Conservation (phyloP, 1,140 invertebrate species). For the Neodiprion virginianus region DNA sequence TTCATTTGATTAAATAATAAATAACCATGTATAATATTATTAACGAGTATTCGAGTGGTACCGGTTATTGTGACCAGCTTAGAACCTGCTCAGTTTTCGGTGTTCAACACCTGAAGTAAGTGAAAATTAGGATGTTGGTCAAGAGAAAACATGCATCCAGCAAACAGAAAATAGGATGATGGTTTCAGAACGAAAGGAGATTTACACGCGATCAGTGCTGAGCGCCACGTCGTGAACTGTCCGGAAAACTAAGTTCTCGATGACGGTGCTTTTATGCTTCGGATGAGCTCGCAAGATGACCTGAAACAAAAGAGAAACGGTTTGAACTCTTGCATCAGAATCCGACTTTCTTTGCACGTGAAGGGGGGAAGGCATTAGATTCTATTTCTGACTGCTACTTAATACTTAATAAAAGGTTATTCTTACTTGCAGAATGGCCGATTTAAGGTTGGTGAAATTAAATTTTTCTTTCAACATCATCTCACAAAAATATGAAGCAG, state of each 20-base stretch:
- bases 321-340: neutral
- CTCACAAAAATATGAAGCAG: too few relatives aligned
- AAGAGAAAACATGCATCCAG: neutral
- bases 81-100: neutral
- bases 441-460: too few relatives aligned
- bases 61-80: neutral
- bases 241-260: too few relatives aligned
- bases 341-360: neutral
- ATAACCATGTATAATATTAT: neutral
- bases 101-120: neutral
- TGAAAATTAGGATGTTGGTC: neutral
- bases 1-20: slow-evolving; percentile 2
- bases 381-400: too few relatives aligned
- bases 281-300: neutral
- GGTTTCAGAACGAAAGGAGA: neutral
- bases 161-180: neutral
- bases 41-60: slow-evolving; percentile 1
- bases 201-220: neutral
- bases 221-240: neutral
- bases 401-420: too few relatives aligned
- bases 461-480: too few relatives aligned
- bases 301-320: neutral
- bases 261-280: neutral
- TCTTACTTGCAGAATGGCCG: too few relatives aligned
- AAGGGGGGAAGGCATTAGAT: too few relatives aligned